Base-by-base conservation (phyloP, 2,113 vertebrate genomes). In the Lasiurus cinereus region DNA sequence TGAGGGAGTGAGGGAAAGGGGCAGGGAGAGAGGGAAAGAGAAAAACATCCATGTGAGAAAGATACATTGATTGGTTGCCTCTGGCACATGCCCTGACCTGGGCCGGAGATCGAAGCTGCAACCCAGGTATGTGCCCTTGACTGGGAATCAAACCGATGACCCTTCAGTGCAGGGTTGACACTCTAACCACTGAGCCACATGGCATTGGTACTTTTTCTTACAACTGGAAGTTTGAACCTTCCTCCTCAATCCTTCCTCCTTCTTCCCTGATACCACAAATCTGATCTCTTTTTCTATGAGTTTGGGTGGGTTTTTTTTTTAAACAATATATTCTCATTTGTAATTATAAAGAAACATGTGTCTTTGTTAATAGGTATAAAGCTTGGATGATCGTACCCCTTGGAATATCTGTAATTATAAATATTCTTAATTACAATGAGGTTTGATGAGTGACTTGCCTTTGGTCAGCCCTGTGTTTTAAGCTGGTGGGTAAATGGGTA, bases 211-310 rank as follows among this genome's bases (percentile, higher is more conserved):
- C 43, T n/a, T 83, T 16, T 50, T 39, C 54, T 83, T 33, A 59
- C 24, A 82, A 80, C 50, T 70, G 27, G 66, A 82, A 59, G 19
- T 90, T 48, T 18, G 52, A 62, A 13, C 13, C 74, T 50, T 79
- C 18, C 66, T 87, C n/a, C 31, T 12, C 29, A 62, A 4, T 62
- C 59, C 10, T 27, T 62, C 22, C 52, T 39, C 39, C 5, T 5
- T 12, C 69, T 10, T 36, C n/a, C 31, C 36, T 22, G 27, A 62
- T 72, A 93, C 4, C 31, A 79, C 9, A 27, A 39, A 80, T 50
- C 18, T 52, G n/a, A 83, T 73, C 43, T 52, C 7, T 80, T 93
- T 79, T 72, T 93, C 91, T 87, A 8, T 78, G 39, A 80, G n/a
- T 18, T 92, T 62, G 33, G 29, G 8, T 4, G 14, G 59, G 8